Conservation (phyloP, 2,113 vertebrate species). For the Stomatorhinus ivindoensis region DNA sequence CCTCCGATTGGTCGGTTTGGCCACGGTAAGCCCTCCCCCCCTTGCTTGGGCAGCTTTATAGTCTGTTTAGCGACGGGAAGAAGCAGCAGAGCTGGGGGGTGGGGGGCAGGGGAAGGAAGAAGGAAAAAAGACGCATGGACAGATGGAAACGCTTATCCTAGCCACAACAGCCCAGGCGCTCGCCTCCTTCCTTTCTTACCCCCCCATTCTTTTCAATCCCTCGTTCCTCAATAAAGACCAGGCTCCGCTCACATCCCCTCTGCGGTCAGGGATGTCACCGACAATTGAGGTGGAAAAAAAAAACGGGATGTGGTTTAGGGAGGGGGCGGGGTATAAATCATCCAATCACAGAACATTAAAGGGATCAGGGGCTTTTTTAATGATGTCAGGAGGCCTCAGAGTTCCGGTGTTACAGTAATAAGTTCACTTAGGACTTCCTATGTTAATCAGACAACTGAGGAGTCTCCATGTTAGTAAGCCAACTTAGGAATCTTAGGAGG, state of each 20-base stretch:
- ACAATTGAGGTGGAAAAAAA: not conserved
- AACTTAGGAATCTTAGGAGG: not conserved
- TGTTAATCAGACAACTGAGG: not conserved
- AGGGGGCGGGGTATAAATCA: not conserved
- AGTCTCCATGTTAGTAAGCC: not conserved
- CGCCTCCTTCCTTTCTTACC: conserved; percentile 28
- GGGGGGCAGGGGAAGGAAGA: conserved; percentile 20
- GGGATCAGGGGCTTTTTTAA: not conserved
- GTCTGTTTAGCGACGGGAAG: conserved; percentile 55
- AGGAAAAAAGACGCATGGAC: conserved; percentile 47
- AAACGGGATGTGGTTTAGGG: not conserved
- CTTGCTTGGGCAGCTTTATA: conserved; percentile 48
- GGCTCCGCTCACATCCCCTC: conserved; percentile 55
- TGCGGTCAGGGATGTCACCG: conserved; percentile 21
- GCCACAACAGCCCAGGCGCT: conserved; percentile 46
- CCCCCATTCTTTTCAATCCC: conserved; percentile 49
- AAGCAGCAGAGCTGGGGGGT: conserved; percentile 54
- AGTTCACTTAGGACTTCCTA: conserved; percentile 16
- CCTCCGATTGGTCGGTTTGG: conserved; percentile 47
- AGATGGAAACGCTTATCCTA: conserved; percentile 62
- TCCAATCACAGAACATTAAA: not conserved
- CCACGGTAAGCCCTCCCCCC: conserved; percentile 50
- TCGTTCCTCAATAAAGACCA: conserved; percentile 57
- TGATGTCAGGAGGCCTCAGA: not conserved
- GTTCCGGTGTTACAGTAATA: conserved; percentile 23